Evolutionary conservation across 2,888 invertebrate genomes (phyloP).

Genomic region (Zaprionus obscuricornis): DNA sequence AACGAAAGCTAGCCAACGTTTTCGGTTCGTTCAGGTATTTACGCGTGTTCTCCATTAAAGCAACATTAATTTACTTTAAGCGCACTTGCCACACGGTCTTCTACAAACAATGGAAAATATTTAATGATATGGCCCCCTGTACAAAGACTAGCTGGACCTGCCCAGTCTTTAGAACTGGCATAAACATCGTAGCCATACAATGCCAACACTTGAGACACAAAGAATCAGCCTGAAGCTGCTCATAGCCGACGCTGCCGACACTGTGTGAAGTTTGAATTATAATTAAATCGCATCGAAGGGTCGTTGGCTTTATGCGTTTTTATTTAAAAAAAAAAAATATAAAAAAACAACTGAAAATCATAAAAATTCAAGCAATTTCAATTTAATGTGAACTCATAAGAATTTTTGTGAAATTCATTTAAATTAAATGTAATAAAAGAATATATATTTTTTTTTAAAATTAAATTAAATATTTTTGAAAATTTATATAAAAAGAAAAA

Average conservation of each 20-base stretch:
- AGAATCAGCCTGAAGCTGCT: conserved; percentile 2
- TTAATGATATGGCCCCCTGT: conserved; percentile 46
- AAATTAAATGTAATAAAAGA: too few species aligned
- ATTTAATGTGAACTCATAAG: too few species aligned
- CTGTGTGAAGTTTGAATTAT: conserved; percentile 13
- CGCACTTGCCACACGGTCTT: conserved; percentile 29
- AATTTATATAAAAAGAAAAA: too few species aligned
- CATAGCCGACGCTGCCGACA: conserved; percentile 9
- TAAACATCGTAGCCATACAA: too few species aligned
- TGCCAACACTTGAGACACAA: conserved; percentile 33
- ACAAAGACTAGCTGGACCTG: not conserved
- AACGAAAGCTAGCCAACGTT: too few species aligned
- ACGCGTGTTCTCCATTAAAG: conserved; percentile 67
- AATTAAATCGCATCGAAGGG: conserved; percentile 15
- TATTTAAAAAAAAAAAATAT: not conserved
- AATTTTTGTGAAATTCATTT: too few species aligned
- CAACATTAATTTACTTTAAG: conserved; percentile 57
- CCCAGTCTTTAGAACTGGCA: not conserved
- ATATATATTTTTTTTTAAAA: too few species aligned
- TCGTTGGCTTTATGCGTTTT: not conserved
- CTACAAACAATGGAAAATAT: conserved; percentile 54
- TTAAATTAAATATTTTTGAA: too few species aligned
- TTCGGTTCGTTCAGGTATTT: conserved; percentile 50
- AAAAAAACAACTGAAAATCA: not conserved
- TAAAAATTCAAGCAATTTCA: too few species aligned